phyloP scores from a whole-genome alignment of 2,113 vertebrate genomes.

The Myrmecobius fasciatus region DNA sequence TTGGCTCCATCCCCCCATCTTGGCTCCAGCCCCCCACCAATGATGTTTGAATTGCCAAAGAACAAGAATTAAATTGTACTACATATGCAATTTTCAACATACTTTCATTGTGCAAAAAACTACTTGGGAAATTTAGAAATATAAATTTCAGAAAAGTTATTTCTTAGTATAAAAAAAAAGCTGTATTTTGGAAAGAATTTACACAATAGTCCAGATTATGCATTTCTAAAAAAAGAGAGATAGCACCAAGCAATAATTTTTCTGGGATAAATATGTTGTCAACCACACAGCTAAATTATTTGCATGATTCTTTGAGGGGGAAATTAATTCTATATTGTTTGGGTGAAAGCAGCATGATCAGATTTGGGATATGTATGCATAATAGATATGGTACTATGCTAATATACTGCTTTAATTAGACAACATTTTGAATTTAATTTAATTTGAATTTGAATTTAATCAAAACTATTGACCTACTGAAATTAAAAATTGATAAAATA shows the following conservation, averaged over 20 bases:
- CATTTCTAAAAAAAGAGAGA: background rate
- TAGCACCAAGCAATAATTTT: background rate
- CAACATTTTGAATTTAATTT: background rate
- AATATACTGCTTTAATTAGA: background rate
- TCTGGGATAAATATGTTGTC: background rate
- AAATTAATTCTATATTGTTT: background rate
- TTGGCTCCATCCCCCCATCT: no score
- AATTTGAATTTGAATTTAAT: background rate
- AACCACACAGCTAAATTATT: background rate
- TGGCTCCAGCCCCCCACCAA: no score
- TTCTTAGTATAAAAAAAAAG: background rate
- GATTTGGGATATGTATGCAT: background rate
- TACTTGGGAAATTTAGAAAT: background rate
- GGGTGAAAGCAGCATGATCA: background rate
- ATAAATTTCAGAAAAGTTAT: background rate
- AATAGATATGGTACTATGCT: background rate
- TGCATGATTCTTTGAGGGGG: background rate
- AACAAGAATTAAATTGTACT: background rate
- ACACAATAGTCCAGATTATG: background rate
- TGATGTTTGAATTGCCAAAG: no score
- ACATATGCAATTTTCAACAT: background rate
- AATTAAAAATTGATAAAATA: background rate
- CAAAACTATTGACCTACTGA: background rate
- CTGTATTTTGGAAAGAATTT: background rate
- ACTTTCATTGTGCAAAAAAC: background rate